A percentile compares a stretch with the other conserved stretches of the same genome.
phyloP scores from a whole-genome alignment of 2,888 invertebrate genomes.

The Stenodera caucasica region DNA sequence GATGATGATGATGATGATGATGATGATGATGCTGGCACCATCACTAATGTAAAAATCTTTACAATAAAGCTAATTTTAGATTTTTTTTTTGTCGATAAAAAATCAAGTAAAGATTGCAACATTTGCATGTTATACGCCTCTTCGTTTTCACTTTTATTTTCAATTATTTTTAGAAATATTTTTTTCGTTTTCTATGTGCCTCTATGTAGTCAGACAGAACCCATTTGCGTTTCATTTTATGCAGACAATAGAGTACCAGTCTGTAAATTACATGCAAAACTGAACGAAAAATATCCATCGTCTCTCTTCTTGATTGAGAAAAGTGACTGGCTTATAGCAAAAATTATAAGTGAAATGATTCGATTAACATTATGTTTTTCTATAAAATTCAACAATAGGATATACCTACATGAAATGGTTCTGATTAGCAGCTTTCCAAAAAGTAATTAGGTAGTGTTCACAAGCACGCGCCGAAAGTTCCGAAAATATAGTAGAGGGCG shows the following conservation, averaged over 20 bases:
- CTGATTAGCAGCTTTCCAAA: slow-evolving; percentile 35
- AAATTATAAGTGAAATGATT: slow-evolving; percentile 25
- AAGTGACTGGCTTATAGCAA: no score
- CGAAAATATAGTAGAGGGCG: no score
- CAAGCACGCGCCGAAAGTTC: slow-evolving; percentile 30
- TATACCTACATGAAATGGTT: slow-evolving; percentile 32
- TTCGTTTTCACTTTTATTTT: not conserved
- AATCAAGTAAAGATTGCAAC: not conserved
- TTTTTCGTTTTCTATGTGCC: not conserved
- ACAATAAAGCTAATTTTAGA: not conserved
- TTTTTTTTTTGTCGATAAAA: not conserved
- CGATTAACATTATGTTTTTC: slow-evolving; percentile 21
- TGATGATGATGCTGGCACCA: slow-evolving; percentile 6
- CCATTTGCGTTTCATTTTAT: slow-evolving; percentile 7
- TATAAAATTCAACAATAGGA: slow-evolving; percentile 22
- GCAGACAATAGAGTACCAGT: slow-evolving; percentile 4
- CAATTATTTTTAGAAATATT: not conserved
- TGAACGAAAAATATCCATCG: slow-evolving; percentile 11
- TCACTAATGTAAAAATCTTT: not conserved
- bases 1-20: no score
- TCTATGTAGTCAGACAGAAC: not conserved
- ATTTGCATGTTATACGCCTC: not conserved
- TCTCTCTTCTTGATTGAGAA: not conserved
- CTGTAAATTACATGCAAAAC: slow-evolving; percentile 11
- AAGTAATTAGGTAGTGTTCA: slow-evolving; percentile 34